Evolutionary conservation across 2,888 invertebrate genomes (phyloP).

Genomic region (Acrocyrtus sp.): DNA sequence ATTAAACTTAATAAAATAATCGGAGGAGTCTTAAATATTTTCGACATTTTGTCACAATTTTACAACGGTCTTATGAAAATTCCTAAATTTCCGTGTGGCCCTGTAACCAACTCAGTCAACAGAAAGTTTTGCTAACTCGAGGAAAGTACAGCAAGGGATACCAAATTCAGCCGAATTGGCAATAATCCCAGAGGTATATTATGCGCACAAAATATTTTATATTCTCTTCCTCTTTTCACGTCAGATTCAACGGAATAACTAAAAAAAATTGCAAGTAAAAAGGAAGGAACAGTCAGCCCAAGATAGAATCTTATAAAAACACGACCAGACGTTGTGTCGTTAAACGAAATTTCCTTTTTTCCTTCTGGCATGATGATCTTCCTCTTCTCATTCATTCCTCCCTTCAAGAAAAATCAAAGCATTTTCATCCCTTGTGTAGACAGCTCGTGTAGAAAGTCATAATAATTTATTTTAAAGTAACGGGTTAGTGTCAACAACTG

Average conservation of each 20-base stretch:
- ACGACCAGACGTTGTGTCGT: background rate
- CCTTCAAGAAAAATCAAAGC: constrained; percentile 48
- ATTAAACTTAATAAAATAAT: no score
- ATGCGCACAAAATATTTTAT: no score
- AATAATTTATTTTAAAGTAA: constrained; percentile 56
- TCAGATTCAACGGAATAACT: constrained; percentile 30
- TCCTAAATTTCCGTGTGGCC: constrained; percentile 13
- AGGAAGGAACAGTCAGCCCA: no score
- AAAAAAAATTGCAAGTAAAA: constrained; percentile 8
- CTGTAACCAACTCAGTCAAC: constrained; percentile 2
- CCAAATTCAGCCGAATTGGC: no score
- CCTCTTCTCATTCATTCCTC: constrained; percentile 33
- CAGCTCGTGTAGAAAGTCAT: constrained; percentile 50
- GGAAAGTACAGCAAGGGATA: no score
- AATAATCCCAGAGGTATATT: no score
- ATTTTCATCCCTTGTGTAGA: constrained; percentile 48
- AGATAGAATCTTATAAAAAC: no score
- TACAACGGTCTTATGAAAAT: no score
- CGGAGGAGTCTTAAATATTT: background rate
- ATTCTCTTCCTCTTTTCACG: constrained; percentile 22
- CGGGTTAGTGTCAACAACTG: constrained; percentile 56
- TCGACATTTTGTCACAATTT: background rate
- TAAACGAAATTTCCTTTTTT: constrained; percentile 31
- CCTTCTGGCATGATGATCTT: constrained; percentile 28
- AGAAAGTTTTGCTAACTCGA: no score